phyloP scores from a whole-genome alignment of 1,140 invertebrate genomes.

The Adoxophyes honmai region DNA sequence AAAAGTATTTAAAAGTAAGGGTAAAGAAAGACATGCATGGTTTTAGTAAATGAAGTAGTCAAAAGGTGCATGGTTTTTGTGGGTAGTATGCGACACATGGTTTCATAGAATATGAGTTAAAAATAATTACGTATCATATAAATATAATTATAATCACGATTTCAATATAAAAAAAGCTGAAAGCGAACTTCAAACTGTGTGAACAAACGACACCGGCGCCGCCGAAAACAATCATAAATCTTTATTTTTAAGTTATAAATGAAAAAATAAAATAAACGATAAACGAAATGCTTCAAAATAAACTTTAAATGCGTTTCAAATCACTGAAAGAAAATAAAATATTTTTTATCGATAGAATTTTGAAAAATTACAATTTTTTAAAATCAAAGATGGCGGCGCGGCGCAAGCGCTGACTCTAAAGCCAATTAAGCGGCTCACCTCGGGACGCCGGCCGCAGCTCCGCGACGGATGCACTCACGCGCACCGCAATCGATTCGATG shows the following conservation, averaged over 20 bases:
- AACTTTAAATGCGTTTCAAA: too few relatives aligned
- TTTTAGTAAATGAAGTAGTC: too few relatives aligned
- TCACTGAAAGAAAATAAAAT: too few relatives aligned
- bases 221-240: background rate
- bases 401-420: background rate
- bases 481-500: too few relatives aligned
- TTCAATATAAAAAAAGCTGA: background rate
- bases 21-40: too few relatives aligned
- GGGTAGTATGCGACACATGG: too few relatives aligned
- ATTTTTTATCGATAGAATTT: background rate
- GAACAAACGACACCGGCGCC: background rate
- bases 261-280: too few relatives aligned
- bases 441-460: background rate
- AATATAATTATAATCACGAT: background rate
- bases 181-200: background rate
- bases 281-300: too few relatives aligned
- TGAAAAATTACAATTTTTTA: background rate
- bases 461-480: background rate
- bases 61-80: too few relatives aligned
- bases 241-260: background rate
- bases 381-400: background rate
- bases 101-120: too few relatives aligned
- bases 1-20: background rate
- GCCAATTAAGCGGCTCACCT: slow-evolving; percentile 5
- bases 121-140: too few relatives aligned